These are phyloP conservation scores for Platycercus adscitus DNA, from an alignment of 2,113 vertebrate genomes.

Conservation along the genomic window DNA sequence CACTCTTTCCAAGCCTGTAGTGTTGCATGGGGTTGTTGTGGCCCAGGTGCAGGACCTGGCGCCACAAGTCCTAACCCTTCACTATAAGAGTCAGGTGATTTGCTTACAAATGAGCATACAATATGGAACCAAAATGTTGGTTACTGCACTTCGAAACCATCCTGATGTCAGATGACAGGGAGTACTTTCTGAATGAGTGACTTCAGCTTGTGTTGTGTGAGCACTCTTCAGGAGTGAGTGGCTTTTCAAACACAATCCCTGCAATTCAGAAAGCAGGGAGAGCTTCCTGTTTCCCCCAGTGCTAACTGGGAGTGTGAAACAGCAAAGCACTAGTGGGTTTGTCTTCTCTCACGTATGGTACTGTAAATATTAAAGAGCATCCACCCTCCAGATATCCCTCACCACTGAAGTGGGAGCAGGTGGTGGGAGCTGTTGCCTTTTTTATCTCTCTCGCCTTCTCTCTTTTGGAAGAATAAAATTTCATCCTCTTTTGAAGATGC, in stretches of 20 bases:
- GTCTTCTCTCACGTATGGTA: neutral
- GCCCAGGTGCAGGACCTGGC: neutral
- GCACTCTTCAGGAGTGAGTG: neutral
- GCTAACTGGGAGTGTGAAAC: neutral
- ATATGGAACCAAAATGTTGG: neutral
- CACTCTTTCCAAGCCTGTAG: neutral
- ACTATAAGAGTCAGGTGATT: neutral
- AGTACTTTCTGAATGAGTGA: neutral
- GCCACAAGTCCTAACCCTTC: neutral
- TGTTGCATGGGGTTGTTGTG: neutral
- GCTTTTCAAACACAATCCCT: neutral
- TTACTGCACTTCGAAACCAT: neutral
- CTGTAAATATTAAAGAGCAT: neutral
- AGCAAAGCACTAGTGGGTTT: rapidly evolving
- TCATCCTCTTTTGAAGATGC: neutral
- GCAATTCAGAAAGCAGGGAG: neutral
- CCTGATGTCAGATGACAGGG: rapidly evolving
- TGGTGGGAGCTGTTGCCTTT: neutral
- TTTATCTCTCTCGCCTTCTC: neutral
- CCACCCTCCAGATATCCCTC: neutral
- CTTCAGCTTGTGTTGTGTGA: neutral
- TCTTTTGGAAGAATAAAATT: neutral
- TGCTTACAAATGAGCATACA: neutral
- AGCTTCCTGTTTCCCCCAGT: neutral
- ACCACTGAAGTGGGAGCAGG: neutral